Evolutionary conservation across 64 coral and sea anemone genomes (phyloP).

Genomic region (Platygyra sinensis): DNA sequence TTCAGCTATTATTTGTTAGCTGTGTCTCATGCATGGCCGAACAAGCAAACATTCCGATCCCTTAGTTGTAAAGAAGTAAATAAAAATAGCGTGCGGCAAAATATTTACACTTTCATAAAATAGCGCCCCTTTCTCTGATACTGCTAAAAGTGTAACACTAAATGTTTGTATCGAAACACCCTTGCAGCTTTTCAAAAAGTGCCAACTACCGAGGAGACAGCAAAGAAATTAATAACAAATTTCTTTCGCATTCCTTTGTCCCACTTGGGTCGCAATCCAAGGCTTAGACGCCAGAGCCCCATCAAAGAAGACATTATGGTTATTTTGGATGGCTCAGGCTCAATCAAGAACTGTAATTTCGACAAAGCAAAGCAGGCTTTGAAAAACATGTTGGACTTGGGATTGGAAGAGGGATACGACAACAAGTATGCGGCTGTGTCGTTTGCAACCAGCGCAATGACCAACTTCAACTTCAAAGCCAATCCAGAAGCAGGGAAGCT

Average conservation of each 20-base stretch:
- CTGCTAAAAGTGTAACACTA: background rate
- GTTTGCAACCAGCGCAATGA: background rate
- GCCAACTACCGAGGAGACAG: conserved; percentile 7
- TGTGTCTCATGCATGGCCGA: too few species aligned
- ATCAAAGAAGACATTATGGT: conserved; percentile 26
- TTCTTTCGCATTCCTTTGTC: background rate
- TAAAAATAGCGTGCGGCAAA: too few species aligned
- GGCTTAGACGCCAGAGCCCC: too few species aligned
- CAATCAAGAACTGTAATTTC: conserved; percentile 8
- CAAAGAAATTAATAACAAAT: background rate
- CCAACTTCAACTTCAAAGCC: conserved; percentile 23
- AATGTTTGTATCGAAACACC: background rate
- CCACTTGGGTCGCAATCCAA: background rate
- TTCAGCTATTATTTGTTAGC: too few species aligned
- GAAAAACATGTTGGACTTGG: background rate
- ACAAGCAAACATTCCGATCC: too few species aligned
- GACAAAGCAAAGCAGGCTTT: conserved; percentile 8
- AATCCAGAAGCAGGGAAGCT: conserved; percentile 10
- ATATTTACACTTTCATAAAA: too few species aligned
- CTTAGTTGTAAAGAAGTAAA: too few species aligned
- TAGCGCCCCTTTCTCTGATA: too few species aligned
- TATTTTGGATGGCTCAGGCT: conserved; percentile 45
- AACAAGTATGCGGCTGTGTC: conserved; percentile 33
- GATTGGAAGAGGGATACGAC: background rate
- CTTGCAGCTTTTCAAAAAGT: conserved; percentile 21